Base-by-base conservation (phyloP, 2,113 vertebrate species). In the Cryptomyrus ogoouensis region DNA sequence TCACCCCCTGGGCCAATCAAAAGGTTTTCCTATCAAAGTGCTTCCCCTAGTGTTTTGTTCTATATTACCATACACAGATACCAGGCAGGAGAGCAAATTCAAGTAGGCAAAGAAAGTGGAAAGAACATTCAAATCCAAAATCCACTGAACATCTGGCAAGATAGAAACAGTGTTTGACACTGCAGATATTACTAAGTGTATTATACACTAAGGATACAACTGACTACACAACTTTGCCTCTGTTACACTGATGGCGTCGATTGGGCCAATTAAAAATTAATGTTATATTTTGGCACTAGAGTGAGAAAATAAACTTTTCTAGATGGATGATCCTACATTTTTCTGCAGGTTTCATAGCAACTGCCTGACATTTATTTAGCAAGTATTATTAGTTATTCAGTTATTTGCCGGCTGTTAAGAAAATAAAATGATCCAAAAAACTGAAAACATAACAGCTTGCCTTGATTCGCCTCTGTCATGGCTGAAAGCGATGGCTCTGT, bases 391-490 rank as follows among this genome's bases (percentile, higher is more conserved):
- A 31, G 62, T 31, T 42, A 77, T 80, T 80, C 6, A 19, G 31
- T 80, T 35, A 42, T 80, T 42, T 77, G 13, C 62, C 17, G 5
- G 35, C n/a, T 53, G 5, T 44, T 31, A 31, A 47, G 24, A 49
- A 52, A 27, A 84, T 12, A 84, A 84, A 84, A 46, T 4, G 3
- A 46, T 84, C 39, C 83, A 24, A 47, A 47, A 10, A n/a, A 44
- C 42, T 47, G 44, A 47, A 84, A n/a, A 24, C 39, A 44, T 84
- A 47, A 53, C 6, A 53, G 24, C 92, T 96, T 91, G 99, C 98
- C 97, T 98, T 93, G 95, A 91, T 90, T 96, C 95, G 46, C 95
- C 96, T 35, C 84, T 92, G 90, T 95, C 91, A 90, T 99, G 98
- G 84, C 92, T 91, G 62, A 98, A 98, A 21, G 91, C 95, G 2